Conservation (phyloP, 2,113 vertebrate species). For the Brachypteracias leptosomus region DNA sequence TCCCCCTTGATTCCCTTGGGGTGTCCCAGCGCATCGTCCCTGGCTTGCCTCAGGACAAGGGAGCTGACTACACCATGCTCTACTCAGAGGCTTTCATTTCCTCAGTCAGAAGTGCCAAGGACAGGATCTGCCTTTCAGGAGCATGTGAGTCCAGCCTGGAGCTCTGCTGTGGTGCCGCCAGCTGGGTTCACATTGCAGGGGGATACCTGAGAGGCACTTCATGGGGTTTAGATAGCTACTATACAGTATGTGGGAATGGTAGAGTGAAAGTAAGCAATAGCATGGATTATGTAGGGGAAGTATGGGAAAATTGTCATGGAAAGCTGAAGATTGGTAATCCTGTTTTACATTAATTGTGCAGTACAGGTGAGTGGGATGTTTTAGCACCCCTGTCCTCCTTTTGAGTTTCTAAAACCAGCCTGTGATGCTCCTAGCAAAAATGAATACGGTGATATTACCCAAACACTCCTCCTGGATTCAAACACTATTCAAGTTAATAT, state of each 20-base stretch:
- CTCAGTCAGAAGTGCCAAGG: background rate
- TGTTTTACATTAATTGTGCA: fast-evolving
- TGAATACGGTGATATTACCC: background rate
- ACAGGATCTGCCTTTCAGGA: background rate
- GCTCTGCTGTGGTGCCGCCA: background rate
- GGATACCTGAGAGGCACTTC: background rate
- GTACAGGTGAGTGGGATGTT: background rate
- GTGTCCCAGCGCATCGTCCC: too few relatives aligned
- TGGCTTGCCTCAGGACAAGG: too few relatives aligned
- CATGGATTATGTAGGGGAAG: background rate
- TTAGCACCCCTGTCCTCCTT: background rate
- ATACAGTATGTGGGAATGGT: fast-evolving
- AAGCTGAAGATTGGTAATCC: background rate
- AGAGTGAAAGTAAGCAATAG: background rate
- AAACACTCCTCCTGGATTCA: background rate
- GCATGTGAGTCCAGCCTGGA: background rate
- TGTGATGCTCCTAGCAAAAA: background rate
- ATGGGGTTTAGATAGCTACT: background rate
- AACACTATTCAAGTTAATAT: background rate
- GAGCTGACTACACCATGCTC: background rate
- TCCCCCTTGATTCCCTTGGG: too few relatives aligned
- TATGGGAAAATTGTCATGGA: background rate
- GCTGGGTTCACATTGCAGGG: background rate
- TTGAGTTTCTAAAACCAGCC: background rate
- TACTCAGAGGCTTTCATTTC: background rate